These are phyloP conservation scores for Stegophylla sp. DNA, from an alignment of 2,888 invertebrate genomes.

Conservation along the genomic window DNA sequence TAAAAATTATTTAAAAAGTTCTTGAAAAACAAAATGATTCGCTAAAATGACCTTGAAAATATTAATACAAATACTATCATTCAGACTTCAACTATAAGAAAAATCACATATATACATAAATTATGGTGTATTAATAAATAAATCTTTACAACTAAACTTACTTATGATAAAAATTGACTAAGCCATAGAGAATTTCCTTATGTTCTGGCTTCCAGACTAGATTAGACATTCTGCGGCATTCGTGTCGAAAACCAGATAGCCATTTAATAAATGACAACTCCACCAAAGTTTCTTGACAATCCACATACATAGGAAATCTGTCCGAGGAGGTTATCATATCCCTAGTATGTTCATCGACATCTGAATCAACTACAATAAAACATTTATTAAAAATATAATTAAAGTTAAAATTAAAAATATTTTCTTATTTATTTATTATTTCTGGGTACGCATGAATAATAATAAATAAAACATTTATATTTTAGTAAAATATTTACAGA, in stretches of 20 bases:
- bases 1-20: too few species aligned
- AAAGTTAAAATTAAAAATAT: not conserved
- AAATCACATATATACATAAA: too few species aligned
- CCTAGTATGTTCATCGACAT: constrained; percentile 9
- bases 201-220: not conserved
- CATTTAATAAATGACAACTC: constrained; percentile 56
- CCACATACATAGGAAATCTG: constrained; percentile 44
- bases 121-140: not conserved
- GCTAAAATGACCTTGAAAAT: too few species aligned
- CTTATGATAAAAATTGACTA: constrained; percentile 41
- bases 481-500: not conserved
- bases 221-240: constrained; percentile 18
- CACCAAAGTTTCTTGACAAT: constrained; percentile 54
- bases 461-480: not conserved
- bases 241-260: constrained; percentile 46
- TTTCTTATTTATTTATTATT: not conserved
- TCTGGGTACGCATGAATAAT: not conserved
- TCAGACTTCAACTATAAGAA: too few species aligned
- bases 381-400: not conserved
- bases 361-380: constrained; percentile 53
- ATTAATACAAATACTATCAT: too few species aligned
- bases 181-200: constrained; percentile 26
- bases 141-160: constrained; percentile 28
- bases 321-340: not conserved
- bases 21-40: too few species aligned